A percentile compares a stretch with the other conserved stretches of the same genome.
These are phyloP conservation scores for Aethes cnicana DNA, from an alignment of 2,888 invertebrate species.

Conservation along the genomic window DNA sequence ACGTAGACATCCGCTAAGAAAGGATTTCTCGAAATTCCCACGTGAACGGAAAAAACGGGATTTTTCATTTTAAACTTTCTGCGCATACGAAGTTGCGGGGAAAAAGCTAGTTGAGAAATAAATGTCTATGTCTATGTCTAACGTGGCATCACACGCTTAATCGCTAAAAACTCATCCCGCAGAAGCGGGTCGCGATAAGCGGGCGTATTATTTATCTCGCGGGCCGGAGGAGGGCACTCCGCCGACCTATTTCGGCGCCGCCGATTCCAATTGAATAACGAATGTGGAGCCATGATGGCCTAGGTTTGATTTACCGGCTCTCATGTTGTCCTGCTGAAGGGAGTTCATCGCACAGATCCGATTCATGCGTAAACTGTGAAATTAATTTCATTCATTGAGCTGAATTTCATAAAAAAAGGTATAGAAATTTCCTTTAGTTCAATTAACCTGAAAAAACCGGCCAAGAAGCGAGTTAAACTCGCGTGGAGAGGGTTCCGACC, in stretches of 20 bases:
- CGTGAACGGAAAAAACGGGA: no score
- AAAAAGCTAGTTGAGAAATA: background rate
- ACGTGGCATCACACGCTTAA: background rate
- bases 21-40: no score
- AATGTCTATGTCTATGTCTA: background rate
- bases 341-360: background rate
- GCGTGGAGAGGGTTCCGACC: no score
- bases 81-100: no score
- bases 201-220: slow-evolving; percentile 23
- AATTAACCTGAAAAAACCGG: no score
- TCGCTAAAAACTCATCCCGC: slow-evolving; percentile 22
- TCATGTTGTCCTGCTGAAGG: background rate
- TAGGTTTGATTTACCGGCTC: background rate
- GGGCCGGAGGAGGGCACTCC: slow-evolving; percentile 23
- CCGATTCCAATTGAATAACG: slow-evolving; percentile 12
- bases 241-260: slow-evolving; percentile 14
- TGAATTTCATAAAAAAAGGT: no score
- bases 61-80: no score
- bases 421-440: no score
- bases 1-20: no score
- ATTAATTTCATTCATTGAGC: no score
- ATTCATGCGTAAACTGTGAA: no score
- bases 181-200: slow-evolving; percentile 18
- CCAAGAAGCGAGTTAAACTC: no score
- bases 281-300: background rate